A percentile compares a stretch with the other conserved stretches of the same genome.
Evolutionary conservation across 92 coral and sea anemone species (phyloP).

Genomic region (Zoanthus solanderi): DNA sequence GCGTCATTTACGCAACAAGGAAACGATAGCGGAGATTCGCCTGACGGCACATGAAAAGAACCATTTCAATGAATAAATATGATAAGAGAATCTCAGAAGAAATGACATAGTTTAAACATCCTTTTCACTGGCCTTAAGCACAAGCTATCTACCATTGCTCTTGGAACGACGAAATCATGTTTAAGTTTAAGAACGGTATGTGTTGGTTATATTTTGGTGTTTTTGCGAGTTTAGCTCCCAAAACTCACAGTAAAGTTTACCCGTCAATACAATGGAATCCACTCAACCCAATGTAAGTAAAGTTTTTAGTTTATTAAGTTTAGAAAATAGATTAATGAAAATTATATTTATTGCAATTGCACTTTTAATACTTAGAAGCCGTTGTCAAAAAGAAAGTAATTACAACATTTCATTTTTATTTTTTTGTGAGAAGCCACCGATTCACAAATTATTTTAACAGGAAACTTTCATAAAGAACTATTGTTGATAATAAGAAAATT

Average conservation of each 20-base stretch:
- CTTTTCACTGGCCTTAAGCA: neutral
- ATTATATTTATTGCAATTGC: neutral
- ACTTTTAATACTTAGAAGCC: neutral
- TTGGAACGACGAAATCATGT: neutral
- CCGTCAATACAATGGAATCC: constrained; percentile 15
- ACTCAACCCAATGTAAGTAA: constrained; percentile 11
- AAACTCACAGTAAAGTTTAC: neutral
- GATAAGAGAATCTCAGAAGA: neutral
- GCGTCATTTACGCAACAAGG: neutral
- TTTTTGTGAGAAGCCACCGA: neutral
- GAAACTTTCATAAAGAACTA: neutral
- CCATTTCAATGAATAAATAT: neutral
- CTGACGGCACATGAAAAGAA: constrained; percentile 1
- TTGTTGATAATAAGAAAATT: neutral
- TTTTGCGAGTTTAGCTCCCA: neutral
- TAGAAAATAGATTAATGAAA: neutral
- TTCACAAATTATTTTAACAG: neutral
- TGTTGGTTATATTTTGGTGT: neutral
- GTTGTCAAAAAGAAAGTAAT: neutral
- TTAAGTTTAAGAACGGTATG: neutral
- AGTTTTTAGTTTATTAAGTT: neutral
- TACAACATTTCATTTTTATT: neutral
- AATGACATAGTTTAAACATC: constrained; percentile 3
- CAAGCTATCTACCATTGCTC: neutral
- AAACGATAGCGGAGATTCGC: neutral